A percentile compares a stretch with the other conserved stretches of the same genome.
Conservation (phyloP, 2,888 invertebrate species). For the Eledone cirrhosa region DNA sequence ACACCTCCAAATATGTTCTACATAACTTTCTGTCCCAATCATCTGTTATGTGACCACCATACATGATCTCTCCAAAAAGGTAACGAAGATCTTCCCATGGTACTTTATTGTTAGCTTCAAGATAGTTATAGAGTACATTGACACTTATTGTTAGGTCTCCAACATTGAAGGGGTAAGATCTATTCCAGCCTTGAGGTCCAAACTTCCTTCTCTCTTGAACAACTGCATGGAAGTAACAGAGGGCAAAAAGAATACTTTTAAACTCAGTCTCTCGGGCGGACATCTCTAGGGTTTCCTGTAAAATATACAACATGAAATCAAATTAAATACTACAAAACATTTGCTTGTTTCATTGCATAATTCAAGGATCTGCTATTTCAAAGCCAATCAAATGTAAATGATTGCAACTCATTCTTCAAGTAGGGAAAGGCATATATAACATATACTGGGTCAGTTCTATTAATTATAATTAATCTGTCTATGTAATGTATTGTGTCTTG, state of each 20-base stretch:
- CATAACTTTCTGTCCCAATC: conserved; percentile 94
- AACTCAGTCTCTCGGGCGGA: conserved; percentile 96
- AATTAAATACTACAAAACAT: background rate
- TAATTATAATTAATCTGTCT: no score
- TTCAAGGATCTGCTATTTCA: no score
- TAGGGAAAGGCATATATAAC: no score
- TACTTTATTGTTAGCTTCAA: conserved; percentile 86
- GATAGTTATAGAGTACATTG: conserved; percentile 91
- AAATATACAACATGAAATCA: background rate
- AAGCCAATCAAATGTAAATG: no score
- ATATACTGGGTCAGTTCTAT: no score
- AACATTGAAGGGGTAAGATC: conserved; percentile 94
- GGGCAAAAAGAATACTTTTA: conserved; percentile 89
- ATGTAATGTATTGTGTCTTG: no score
- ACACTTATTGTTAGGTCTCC: conserved; percentile 93
- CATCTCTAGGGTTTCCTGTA: conserved; percentile 88
- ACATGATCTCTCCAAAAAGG: conserved; percentile 98
- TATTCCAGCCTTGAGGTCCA: conserved; percentile 81
- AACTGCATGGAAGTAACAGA: conserved; percentile 92
- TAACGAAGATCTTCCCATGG: conserved; percentile 97
- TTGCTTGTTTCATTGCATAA: no score
- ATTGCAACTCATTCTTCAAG: no score
- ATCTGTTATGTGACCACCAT: conserved; percentile 96
- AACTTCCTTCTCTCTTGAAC: conserved; percentile 94
- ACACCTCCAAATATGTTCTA: conserved; percentile 82